Evolutionary conservation across 23 tunicate genomes (phyloP).

Genomic region (Halocynthia roretzi): DNA sequence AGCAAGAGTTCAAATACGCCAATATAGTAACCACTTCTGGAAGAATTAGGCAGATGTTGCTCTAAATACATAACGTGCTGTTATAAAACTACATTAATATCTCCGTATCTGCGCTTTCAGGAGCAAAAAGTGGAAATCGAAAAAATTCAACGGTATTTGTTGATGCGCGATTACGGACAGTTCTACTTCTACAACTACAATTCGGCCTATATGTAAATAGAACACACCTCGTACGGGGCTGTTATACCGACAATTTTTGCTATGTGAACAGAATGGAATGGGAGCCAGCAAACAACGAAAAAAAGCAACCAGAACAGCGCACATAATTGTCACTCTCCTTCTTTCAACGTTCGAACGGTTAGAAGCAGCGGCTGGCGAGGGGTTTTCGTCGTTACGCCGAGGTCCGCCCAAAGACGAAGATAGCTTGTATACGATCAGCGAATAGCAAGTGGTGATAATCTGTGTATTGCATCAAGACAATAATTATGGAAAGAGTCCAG

Average conservation of each 20-base stretch:
- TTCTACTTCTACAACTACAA: no score
- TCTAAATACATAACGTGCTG: no score
- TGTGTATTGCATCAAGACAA: background rate
- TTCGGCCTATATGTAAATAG: no score
- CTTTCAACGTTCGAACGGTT: conserved; percentile 48
- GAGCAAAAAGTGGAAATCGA: no score
- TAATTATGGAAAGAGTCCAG: background rate
- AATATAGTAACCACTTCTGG: background rate
- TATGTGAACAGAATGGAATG: conserved; percentile 54
- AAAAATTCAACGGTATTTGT: no score
- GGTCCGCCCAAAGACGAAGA: background rate
- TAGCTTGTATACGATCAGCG: conserved; percentile 44
- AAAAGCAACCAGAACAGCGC: conserved; percentile 56
- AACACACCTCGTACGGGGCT: background rate
- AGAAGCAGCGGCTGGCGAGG: background rate
- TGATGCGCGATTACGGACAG: no score
- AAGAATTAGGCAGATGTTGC: no score
- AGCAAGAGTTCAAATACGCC: conserved; percentile 10
- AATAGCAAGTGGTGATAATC: conserved; percentile 66
- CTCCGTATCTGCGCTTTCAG: no score
- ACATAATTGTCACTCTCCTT: conserved; percentile 71
- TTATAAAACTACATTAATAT: no score
- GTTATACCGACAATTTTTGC: conserved; percentile 50
- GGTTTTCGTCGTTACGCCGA: background rate
- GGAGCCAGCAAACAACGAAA: conserved; percentile 67